A percentile compares a stretch with the other conserved stretches of the same genome.
These are phyloP conservation scores for Lamproptera curius DNA, from an alignment of 2,888 invertebrate species.

Conservation along the genomic window DNA sequence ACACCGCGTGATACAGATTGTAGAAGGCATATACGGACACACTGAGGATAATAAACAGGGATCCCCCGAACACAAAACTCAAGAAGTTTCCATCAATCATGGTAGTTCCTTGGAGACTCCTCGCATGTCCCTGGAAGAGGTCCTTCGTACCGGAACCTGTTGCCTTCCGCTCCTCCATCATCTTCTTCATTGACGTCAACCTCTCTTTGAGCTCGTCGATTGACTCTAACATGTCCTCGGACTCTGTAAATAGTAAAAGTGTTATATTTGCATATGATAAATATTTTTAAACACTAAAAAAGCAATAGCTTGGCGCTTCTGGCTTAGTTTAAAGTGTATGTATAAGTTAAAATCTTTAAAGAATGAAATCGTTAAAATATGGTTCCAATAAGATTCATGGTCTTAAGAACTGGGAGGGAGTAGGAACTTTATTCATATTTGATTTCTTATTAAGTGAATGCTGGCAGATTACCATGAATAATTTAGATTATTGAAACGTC, in stretches of 20 bases:
- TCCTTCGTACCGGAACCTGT: slow-evolving; percentile 68
- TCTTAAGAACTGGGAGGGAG: too few species aligned
- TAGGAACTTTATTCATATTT: too few species aligned
- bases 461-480: too few species aligned
- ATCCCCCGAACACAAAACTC: slow-evolving; percentile 89
- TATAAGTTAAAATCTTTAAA: too few species aligned
- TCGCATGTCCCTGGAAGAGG: slow-evolving; percentile 66
- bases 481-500: too few species aligned
- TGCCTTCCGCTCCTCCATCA: slow-evolving; percentile 86
- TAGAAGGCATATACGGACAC: slow-evolving; percentile 93
- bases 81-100: slow-evolving; percentile 91
- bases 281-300: too few species aligned
- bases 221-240: slow-evolving; percentile 80
- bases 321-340: too few species aligned
- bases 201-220: slow-evolving; percentile 89
- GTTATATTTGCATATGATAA: too few species aligned
- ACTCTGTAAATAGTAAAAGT: slow-evolving; percentile 43
- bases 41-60: slow-evolving; percentile 86
- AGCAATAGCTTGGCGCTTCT: too few species aligned
- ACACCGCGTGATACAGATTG: slow-evolving; percentile 87
- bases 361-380: neutral
- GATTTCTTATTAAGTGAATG: too few species aligned
- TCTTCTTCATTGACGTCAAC: slow-evolving; percentile 86
- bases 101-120: slow-evolving; percentile 72
- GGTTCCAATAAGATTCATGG: neutral